Evolutionary conservation across 1,140 invertebrate species (phyloP), one percentile per base, ranked within the genome.

Genomic region (Zaprionus inermis): DNA sequence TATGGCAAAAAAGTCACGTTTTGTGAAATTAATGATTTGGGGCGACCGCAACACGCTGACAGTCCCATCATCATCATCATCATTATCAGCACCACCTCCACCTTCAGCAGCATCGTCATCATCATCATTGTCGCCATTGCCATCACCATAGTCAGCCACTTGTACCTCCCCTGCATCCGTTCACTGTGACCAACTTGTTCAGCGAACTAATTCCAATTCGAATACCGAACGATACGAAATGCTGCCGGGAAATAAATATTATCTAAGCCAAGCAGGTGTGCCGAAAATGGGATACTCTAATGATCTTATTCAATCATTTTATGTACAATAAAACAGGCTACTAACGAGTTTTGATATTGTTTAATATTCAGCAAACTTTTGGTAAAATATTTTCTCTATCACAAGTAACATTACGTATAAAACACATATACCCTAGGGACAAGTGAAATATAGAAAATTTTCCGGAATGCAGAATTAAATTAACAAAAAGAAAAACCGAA

Each of bases 1-100:
- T 88, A 86, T 88, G 83, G 83, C 83, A 86, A 86, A 86, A 86
- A 86, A 86, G 83, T 86, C 83, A 86, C 83, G 83, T 86, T 86
- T 86, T 83, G 66, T 88, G 63, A 75, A 83, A 88, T 88, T 86
- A 86, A 86, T 88, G 83, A 86, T 86, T 86, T 86, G 83, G 83
- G 83, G 76, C 83, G 76, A 79, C 82, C 72, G 59, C 63, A 71
- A 72, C 68, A 79, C 66, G 75, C 54, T 75, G 81, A 84, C 81
- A 85, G 76, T 28, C 46, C 10, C 70, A 72, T 16, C 59, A 38
- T 30, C 59, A 56, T 16, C 44, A 51, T 64, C 81, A 64, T 36
- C 38, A 41, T 11, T 34, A 69, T 1, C 57, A 69, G 16, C 30
- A 34, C 10, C 38, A 41, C 16, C 34, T 20, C 36, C 34, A 7